These are phyloP conservation scores for Brachionus rotundiformis DNA, from an alignment of 1,140 invertebrate species.

Conservation along the genomic window DNA sequence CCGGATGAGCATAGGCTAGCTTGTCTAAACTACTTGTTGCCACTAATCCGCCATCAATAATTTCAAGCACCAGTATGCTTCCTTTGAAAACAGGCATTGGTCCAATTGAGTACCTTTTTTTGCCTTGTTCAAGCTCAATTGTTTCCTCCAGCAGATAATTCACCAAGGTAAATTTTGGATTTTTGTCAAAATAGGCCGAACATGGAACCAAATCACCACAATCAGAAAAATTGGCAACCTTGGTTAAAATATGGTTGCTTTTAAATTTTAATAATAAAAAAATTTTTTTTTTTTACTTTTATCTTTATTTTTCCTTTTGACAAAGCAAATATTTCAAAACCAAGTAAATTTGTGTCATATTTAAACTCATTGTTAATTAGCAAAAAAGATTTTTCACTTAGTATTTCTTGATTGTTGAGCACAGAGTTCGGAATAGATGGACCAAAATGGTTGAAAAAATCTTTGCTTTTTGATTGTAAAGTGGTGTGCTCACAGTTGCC, in stretches of 20 bases:
- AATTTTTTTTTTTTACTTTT: not conserved
- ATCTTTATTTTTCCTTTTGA: not conserved
- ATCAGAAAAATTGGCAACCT: not conserved
- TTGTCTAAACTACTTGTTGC: not conserved
- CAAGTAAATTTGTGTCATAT: not conserved
- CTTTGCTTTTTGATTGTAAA: not conserved
- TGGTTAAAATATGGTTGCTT: not conserved
- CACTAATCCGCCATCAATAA: not conserved
- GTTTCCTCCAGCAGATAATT: not conserved
- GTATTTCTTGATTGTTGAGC: not conserved
- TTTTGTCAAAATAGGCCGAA: slow-evolving; percentile 5
- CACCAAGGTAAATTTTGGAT: not conserved
- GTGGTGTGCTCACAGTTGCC: not conserved
- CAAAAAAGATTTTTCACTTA: not conserved
- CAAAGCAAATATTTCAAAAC: not conserved
- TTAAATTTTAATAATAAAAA: not conserved
- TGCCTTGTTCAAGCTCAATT: not conserved
- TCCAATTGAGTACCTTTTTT: not conserved
- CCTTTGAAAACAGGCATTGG: not conserved
- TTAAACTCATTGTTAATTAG: not conserved
- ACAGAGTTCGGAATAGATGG: not conserved
- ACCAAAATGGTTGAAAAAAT: slow-evolving; percentile 10
- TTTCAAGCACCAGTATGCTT: not conserved
- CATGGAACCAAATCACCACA: slow-evolving; percentile 8
- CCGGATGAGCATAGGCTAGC: not conserved